Conservation (phyloP, 2,888 invertebrate genomes). For the Lepidocyrtoides sp. region DNA sequence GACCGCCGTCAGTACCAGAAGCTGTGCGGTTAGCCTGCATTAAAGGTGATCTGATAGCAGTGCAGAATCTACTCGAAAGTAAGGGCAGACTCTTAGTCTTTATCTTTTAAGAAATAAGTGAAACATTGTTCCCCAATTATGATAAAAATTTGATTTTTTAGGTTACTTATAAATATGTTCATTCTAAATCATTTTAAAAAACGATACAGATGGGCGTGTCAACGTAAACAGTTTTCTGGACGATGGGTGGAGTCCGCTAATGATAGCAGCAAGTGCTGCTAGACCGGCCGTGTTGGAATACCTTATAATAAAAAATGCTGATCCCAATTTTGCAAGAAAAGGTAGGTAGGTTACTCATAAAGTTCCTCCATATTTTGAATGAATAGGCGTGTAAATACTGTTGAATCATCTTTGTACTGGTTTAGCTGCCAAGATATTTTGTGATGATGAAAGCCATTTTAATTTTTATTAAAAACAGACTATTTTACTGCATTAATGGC, state of each 20-base stretch:
- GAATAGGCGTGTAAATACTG: too few species aligned
- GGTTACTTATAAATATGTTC: too few species aligned
- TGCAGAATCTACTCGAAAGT: conserved; percentile 79
- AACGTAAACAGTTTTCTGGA: conserved; percentile 71
- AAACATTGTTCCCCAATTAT: too few species aligned
- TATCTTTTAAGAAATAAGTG: too few species aligned
- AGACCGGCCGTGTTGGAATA: conserved; percentile 73
- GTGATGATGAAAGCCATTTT: not conserved
- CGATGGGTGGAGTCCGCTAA: conserved; percentile 79
- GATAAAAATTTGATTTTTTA: too few species aligned
- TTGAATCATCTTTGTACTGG: not conserved
- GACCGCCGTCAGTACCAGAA: conserved; percentile 64
- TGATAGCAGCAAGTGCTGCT: conserved; percentile 80
- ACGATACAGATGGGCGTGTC: conserved; percentile 65
- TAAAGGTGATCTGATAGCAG: conserved; percentile 66
- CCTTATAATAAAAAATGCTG: conserved; percentile 70
- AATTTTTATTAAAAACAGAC: conserved; percentile 43
- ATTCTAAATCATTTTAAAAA: not conserved
- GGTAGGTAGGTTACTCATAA: too few species aligned
- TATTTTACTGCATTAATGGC: conserved; percentile 80
- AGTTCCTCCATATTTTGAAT: too few species aligned
- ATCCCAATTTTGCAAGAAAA: conserved; percentile 74
- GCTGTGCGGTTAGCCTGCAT: conserved; percentile 75
- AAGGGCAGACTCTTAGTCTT: not conserved
- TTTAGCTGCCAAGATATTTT: not conserved